phyloP scores from a whole-genome alignment of 2,113 vertebrate genomes.

The Oncorhynchus tshawytscha region DNA sequence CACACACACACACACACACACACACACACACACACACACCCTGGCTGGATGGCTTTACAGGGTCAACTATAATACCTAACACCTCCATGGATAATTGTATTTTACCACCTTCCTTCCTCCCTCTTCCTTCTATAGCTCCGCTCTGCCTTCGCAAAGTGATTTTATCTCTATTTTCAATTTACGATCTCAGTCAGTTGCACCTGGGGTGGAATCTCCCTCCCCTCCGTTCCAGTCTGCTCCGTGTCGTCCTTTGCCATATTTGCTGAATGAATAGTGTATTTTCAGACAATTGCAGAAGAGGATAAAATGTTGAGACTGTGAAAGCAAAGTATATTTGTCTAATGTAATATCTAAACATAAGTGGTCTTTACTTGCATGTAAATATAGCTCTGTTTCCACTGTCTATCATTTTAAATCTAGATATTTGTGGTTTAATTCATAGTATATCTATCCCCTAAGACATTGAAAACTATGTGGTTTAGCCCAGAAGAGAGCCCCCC shows the following conservation, averaged over 20 bases:
- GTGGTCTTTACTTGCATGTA: no score
- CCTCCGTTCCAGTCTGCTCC: background rate
- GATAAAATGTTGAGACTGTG: no score
- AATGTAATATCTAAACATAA: no score
- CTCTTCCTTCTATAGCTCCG: constrained; percentile 22
- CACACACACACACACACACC: constrained; percentile 6
- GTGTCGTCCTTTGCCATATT: background rate
- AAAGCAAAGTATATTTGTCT: no score
- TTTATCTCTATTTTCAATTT: constrained; percentile 56
- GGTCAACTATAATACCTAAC: constrained; percentile 62
- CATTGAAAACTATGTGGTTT: no score
- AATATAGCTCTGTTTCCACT: no score
- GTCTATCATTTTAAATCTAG: no score
- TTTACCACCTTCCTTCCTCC: constrained; percentile 37
- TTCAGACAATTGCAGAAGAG: no score
- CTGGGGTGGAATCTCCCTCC: constrained; percentile 22
- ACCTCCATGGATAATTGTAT: constrained; percentile 57
- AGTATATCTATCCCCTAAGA: no score
- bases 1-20: background rate
- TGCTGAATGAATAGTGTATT: no score
- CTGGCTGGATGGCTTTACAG: constrained; percentile 39
- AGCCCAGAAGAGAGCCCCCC: no score
- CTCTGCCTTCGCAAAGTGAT: background rate
- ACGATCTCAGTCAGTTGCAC: constrained; percentile 34
- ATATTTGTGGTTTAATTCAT: no score